Conservation (phyloP, 1,140 invertebrate genomes). For the Tigriopus japonicus region DNA sequence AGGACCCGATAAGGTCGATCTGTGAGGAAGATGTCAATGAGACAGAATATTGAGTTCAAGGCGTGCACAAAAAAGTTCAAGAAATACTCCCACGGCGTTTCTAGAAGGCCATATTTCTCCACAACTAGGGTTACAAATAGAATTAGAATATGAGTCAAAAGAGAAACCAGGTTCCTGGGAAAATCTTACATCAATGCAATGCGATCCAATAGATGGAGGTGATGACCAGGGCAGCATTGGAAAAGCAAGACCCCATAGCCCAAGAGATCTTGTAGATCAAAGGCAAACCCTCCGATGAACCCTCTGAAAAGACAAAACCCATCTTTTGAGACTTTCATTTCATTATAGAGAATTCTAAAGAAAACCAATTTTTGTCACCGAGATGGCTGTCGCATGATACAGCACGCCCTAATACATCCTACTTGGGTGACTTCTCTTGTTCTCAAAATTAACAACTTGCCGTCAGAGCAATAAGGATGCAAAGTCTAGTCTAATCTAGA, state of each 20-base stretch:
- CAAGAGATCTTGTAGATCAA: not conserved
- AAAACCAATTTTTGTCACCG: too few relatives aligned
- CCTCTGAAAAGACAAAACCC: too few relatives aligned
- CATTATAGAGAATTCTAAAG: too few relatives aligned
- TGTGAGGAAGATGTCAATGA: not conserved
- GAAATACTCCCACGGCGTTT: not conserved
- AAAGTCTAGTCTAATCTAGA: too few relatives aligned
- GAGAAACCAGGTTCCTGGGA: too few relatives aligned
- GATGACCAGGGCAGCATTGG: not conserved
- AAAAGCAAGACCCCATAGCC: not conserved
- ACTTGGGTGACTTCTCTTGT: too few relatives aligned
- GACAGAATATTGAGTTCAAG: not conserved
- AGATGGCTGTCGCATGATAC: too few relatives aligned
- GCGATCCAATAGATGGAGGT: not conserved
- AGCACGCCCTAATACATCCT: too few relatives aligned
- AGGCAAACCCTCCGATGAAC: too few relatives aligned
- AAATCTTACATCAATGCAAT: not conserved
- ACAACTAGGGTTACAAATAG: not conserved
- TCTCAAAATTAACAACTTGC: too few relatives aligned
- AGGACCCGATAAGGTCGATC: not conserved
- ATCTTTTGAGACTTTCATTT: too few relatives aligned
- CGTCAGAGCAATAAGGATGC: too few relatives aligned
- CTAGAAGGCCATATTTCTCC: not conserved
- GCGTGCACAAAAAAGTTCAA: not conserved
- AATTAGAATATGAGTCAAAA: not conserved